A percentile compares a stretch with the other conserved stretches of the same genome.
Conservation (phyloP, 2,113 vertebrate genomes). For the Cavia porcellus region DNA sequence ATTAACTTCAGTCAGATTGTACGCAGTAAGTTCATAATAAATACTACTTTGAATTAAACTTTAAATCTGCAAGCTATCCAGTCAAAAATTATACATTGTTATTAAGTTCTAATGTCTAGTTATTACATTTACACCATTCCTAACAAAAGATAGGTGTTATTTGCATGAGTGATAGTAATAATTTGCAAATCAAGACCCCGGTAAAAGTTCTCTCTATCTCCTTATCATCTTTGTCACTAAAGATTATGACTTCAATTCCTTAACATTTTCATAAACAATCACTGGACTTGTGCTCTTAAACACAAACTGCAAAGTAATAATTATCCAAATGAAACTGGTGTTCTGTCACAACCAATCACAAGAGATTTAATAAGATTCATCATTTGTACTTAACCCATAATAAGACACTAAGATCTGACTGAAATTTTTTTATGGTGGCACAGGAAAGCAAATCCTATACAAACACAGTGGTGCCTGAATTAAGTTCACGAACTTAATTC, state of each 20-base stretch:
- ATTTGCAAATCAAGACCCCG: not conserved
- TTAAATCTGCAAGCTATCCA: not conserved
- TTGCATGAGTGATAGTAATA: not conserved
- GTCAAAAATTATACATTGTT: not conserved
- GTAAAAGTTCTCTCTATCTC: not conserved
- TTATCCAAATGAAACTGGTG: not conserved
- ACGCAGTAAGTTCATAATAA: not conserved
- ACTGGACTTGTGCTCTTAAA: not conserved
- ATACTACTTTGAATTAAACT: not conserved
- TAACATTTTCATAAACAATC: not conserved
- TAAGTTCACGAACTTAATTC: not conserved
- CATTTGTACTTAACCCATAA: not conserved
- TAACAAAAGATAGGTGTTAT: not conserved
- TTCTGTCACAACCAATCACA: not conserved
- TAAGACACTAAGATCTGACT: not conserved
- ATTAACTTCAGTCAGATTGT: not conserved
- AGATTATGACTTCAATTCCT: not conserved
- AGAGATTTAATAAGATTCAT: not conserved
- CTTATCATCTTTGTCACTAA: not conserved
- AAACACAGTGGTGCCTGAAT: not conserved
- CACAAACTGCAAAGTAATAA: not conserved
- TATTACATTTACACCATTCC: not conserved
- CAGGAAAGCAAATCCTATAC: not conserved
- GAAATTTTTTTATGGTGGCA: not conserved
- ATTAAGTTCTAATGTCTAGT: not conserved